These are phyloP conservation scores for Adelges cooleyi DNA, from an alignment of 1,140 invertebrate species.

Conservation along the genomic window DNA sequence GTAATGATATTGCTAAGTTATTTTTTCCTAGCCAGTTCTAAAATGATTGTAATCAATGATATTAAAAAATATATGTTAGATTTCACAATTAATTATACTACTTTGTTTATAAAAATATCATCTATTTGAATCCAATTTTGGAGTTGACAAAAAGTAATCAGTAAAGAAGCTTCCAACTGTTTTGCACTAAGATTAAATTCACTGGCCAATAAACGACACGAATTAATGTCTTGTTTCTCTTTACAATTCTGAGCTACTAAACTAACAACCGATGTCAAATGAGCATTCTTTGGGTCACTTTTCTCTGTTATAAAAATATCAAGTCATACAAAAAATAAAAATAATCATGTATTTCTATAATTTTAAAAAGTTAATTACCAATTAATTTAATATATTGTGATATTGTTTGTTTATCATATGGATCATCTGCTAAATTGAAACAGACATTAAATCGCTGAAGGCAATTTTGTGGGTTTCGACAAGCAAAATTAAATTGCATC, in stretches of 20 bases:
- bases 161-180: slow-evolving; percentile 12
- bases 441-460: slow-evolving; percentile 2
- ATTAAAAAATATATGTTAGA: neutral
- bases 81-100: neutral
- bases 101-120: slow-evolving; percentile 22
- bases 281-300: neutral
- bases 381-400: slow-evolving; percentile 4
- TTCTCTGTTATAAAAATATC: neutral
- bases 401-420: slow-evolving; percentile 20
- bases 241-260: slow-evolving; percentile 1
- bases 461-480: slow-evolving; percentile 23
- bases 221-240: slow-evolving; percentile 9
- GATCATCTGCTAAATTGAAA: slow-evolving; percentile 10
- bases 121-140: slow-evolving; percentile 21
- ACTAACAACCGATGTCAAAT: neutral
- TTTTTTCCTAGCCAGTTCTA: slow-evolving; percentile 25
- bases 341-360: neutral
- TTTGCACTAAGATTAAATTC: slow-evolving; percentile 21
- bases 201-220: neutral
- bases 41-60: neutral
- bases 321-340: neutral
- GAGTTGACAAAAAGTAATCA: slow-evolving; percentile 21
- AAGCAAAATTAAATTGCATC: slow-evolving; percentile 15
- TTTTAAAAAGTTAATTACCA: neutral
- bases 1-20: slow-evolving; percentile 10